Percentiles rank a stretch among this genome's conserved stretches.
These are phyloP conservation scores for Parasteatoda lunata DNA, from an alignment of 2,888 invertebrate genomes.

Conservation along the genomic window DNA sequence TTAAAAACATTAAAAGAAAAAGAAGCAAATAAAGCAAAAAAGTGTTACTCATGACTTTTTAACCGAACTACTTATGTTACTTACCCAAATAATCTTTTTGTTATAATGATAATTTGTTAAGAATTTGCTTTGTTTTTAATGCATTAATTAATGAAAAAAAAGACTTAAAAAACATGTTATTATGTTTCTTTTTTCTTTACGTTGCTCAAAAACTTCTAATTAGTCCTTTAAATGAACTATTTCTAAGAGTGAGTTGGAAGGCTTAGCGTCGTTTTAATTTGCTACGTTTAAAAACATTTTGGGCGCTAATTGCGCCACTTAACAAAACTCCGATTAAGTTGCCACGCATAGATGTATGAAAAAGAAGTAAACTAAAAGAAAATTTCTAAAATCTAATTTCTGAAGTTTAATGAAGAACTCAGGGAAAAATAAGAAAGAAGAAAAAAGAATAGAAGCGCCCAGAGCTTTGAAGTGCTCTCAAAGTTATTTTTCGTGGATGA, in stretches of 20 bases:
- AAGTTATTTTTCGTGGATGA: constrained; percentile 23
- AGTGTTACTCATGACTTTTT: background rate
- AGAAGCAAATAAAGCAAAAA: background rate
- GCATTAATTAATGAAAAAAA: no score
- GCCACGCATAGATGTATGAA: background rate
- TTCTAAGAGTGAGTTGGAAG: no score
- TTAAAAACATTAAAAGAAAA: background rate
- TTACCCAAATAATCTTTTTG: no score
- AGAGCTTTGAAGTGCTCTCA: background rate
- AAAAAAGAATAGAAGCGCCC: no score
- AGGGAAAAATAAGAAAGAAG: background rate
- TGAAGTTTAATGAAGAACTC: background rate
- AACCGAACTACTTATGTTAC: background rate
- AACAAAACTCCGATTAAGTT: background rate
- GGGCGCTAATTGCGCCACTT: background rate
- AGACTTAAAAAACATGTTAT: no score
- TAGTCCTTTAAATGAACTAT: no score
- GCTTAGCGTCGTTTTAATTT: no score
- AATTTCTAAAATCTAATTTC: background rate
- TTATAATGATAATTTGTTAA: no score
- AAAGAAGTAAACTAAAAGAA: background rate
- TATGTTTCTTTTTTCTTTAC: no score
- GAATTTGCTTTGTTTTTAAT: no score
- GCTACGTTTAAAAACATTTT: no score
- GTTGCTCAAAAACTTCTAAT: no score